phyloP scores from a whole-genome alignment of 2,888 invertebrate species.

The Meiosimyza platycephala region DNA sequence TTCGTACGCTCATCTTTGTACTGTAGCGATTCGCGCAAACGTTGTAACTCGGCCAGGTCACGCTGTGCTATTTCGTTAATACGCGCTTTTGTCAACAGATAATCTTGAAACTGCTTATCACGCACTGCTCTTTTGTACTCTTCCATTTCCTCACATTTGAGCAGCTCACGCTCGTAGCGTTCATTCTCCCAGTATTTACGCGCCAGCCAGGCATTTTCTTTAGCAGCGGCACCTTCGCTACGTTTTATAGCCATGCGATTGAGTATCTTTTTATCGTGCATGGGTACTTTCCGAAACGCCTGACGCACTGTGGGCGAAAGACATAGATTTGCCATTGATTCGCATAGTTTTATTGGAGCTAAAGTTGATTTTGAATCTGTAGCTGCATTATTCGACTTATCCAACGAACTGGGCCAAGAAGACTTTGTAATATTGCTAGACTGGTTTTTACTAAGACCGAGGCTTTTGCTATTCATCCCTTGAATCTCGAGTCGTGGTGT shows the following conservation, averaged over 20 bases:
- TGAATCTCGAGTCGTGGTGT: slow-evolving; percentile 46
- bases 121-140: slow-evolving; percentile 61
- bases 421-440: slow-evolving; percentile 10
- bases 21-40: slow-evolving; percentile 56
- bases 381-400: neutral
- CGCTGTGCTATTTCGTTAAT: slow-evolving; percentile 61
- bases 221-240: slow-evolving; percentile 56
- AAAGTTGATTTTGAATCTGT: neutral
- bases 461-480: slow-evolving; percentile 43
- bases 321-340: slow-evolving; percentile 64
- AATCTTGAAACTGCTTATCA: slow-evolving; percentile 64
- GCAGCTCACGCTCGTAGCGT: slow-evolving; percentile 62
- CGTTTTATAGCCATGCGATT: slow-evolving; percentile 67
- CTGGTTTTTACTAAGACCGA: slow-evolving; percentile 19
- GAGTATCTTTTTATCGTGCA: slow-evolving; percentile 64
- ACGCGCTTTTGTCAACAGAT: slow-evolving; percentile 60
- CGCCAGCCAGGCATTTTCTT: slow-evolving; percentile 65
- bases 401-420: slow-evolving; percentile 12
- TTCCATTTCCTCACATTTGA: slow-evolving; percentile 64
- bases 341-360: slow-evolving; percentile 53
- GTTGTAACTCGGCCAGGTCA: slow-evolving; percentile 59
- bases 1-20: slow-evolving; percentile 60
- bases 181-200: slow-evolving; percentile 67
- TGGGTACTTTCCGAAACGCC: slow-evolving; percentile 61
- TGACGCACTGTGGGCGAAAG: slow-evolving; percentile 59